Conservation (phyloP, 2,888 invertebrate species). For the Nycteola revayana region DNA sequence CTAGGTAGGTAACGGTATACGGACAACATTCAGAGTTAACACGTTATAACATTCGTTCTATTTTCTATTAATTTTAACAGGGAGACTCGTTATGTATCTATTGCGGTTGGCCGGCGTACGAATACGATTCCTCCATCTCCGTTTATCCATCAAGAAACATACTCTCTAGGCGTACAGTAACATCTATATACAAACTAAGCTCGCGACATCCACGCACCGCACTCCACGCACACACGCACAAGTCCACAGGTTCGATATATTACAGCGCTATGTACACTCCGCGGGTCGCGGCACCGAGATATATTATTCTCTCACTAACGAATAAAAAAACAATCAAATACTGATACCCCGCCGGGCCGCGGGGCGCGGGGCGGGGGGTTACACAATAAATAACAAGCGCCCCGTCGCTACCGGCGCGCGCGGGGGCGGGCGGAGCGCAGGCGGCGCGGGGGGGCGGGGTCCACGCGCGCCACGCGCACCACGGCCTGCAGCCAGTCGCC, state of each 20-base stretch:
- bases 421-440: constrained; percentile 59
- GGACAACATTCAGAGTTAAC: constrained; percentile 19
- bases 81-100: no score
- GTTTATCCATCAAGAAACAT: constrained; percentile 46
- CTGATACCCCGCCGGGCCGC: constrained; percentile 34
- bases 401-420: constrained; percentile 50
- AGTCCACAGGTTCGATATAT: constrained; percentile 37
- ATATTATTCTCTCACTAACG: constrained; percentile 34
- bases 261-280: constrained; percentile 46
- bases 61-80: neutral
- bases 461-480: constrained; percentile 85
- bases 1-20: constrained; percentile 16
- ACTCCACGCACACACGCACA: constrained; percentile 48
- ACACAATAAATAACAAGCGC: constrained; percentile 43
- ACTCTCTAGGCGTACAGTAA: constrained; percentile 63
- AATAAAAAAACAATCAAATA: constrained; percentile 40
- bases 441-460: constrained; percentile 55
- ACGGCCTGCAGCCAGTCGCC: constrained; percentile 83
- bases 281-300: constrained; percentile 41
- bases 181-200: constrained; percentile 72
- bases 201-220: constrained; percentile 56
- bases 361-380: constrained; percentile 27
- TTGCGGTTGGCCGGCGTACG: no score
- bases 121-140: constrained; percentile 33
- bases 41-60: constrained; percentile 12